Evolutionary conservation across 2,888 invertebrate genomes (phyloP), one percentile per base, ranked within the genome.

Genomic region (Pantelozetes paolii): DNA sequence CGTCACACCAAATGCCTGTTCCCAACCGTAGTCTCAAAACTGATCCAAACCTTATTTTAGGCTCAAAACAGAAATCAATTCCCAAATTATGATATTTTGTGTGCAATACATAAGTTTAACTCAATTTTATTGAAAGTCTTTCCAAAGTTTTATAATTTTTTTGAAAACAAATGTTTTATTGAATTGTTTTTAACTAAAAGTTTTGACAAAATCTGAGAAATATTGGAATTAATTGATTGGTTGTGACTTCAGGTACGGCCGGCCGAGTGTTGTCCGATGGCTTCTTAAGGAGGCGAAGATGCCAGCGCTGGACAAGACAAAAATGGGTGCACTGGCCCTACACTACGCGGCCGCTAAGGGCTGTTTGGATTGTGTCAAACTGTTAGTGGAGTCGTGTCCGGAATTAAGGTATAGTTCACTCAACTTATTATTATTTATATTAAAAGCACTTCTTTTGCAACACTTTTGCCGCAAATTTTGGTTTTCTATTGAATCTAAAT

Each of bases 261-360:
- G 86, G 76, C 81, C 85, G 77, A 83, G 85, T 82, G 85, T 86
- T 48, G 81, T 86, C 72, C 84, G 85, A 82, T 87, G 87, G 87
- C 82, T 87, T 76, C 82, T 87, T 76, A 85, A 86, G 83, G 85
- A 86, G 74, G 81, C 82, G 71, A 83, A 84, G 78, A 86, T 85
- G 84, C 85, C 86, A 74, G 84, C 85, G 59, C 84, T 85, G 79
- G 85, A 82, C 81, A 83, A 77, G 64, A 81, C 81, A 54, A 79
- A 80, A 69, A 80, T 79, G 59, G 81, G 81, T 20, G 78, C 78
- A 42, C 59, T 92, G 79, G 91, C 92, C 77, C 86, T 93, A 76
- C 92, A 93, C 83, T 92, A 92, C 83, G 92, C 92, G 18, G 90
- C 91, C 40, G 91, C 91, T 75, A 86, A 91, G 78, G 92, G 92